phyloP scores from a whole-genome alignment of 2,113 vertebrate genomes.

The Megaptera novaeangliae region DNA sequence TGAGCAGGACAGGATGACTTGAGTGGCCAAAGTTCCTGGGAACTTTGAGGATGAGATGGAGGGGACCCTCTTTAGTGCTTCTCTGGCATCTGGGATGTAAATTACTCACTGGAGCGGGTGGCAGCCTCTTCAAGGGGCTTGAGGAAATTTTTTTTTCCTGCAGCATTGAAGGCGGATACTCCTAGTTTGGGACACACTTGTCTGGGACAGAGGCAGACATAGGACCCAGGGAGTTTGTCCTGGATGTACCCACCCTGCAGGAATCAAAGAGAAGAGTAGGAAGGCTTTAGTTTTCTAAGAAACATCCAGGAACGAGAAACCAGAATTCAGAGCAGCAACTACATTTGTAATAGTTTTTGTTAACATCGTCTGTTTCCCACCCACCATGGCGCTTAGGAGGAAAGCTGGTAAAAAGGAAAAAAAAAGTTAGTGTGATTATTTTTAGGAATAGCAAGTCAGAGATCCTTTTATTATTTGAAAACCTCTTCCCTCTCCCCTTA shows the following conservation, averaged over 20 bases:
- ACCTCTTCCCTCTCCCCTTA: neutral
- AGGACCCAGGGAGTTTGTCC: neutral
- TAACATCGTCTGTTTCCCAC: neutral
- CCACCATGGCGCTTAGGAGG: neutral
- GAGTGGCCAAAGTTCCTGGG: neutral
- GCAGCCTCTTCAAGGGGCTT: neutral
- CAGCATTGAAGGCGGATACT: neutral
- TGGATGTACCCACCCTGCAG: neutral
- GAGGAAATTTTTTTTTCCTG: neutral
- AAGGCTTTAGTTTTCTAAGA: neutral
- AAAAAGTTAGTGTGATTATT: neutral
- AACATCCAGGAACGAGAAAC: neutral
- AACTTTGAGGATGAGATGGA: neutral
- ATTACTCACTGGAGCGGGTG: neutral
- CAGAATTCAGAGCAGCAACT: neutral
- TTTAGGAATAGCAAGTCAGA: neutral
- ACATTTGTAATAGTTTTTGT: neutral
- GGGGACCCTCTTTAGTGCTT: neutral
- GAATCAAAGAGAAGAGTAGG: neutral
- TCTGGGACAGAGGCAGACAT: neutral
- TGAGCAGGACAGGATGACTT: neutral
- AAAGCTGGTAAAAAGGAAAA: neutral
- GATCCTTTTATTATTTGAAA: neutral
- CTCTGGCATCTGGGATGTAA: neutral
- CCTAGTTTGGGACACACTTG: neutral